phyloP scores from a whole-genome alignment of 2,888 invertebrate genomes.

The Himalopsyche japonica region DNA sequence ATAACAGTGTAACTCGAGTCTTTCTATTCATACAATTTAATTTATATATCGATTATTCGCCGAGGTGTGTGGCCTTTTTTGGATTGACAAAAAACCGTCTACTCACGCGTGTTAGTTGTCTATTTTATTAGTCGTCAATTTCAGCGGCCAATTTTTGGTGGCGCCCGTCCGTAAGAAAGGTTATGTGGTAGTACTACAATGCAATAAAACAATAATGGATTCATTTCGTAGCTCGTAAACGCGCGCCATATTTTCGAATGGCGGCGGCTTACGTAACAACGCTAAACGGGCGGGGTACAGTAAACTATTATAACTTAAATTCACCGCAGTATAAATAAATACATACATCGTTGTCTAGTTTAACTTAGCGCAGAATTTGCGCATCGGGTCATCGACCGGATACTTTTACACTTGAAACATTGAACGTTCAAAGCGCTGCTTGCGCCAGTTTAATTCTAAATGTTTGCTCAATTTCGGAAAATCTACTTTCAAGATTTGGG shows the following conservation, averaged over 20 bases:
- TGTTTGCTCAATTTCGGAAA: not conserved
- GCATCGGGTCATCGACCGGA: slow-evolving; percentile 10
- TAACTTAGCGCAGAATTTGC: not conserved
- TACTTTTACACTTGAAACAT: slow-evolving; percentile 14
- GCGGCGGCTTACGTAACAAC: slow-evolving; percentile 10
- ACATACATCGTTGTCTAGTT: not conserved
- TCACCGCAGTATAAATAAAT: not conserved
- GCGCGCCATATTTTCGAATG: slow-evolving; percentile 10
- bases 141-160: not conserved
- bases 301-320: not conserved
- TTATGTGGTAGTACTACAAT: not conserved
- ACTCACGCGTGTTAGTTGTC: not conserved
- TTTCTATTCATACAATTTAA: no score
- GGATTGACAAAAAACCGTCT: not conserved
- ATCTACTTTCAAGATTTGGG: not conserved
- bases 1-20: no score
- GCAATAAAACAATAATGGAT: not conserved
- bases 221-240: slow-evolving; percentile 2
- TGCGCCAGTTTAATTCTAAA: not conserved
- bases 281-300: slow-evolving; percentile 4
- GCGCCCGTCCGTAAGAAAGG: not conserved
- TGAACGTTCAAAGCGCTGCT: not conserved
- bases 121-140: not conserved
- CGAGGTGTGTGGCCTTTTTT: no score
- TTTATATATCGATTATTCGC: no score